Evolutionary conservation across 2,888 invertebrate genomes (phyloP), one percentile per base, ranked within the genome.

Genomic region (Pollenia angustigena): DNA sequence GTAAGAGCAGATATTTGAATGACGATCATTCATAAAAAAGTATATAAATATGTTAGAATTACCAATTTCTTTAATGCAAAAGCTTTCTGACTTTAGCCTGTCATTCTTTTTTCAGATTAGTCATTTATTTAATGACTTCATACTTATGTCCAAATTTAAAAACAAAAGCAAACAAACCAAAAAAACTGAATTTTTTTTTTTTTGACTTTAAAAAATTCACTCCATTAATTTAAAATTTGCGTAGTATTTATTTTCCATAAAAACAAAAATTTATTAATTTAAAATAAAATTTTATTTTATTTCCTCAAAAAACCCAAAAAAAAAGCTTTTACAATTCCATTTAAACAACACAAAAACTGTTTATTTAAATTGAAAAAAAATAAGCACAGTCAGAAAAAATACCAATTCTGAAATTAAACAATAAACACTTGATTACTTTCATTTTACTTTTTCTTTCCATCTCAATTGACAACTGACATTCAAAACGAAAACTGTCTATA

Each of bases 371-470:
- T 48, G 18, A 18, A 18, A 58, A 32, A 6, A 44, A 62, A 23
- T 23, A 23, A 18, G n/a, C 8, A 32, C 32, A 32, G 32, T 32
- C 32, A 32, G 32, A 58, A 32, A 6, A 44, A 66, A 32, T n/a
- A 40, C 11, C 50, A 72, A 62, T 23, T 56, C 7, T 11, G n/a
- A 68, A 40, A 64, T 18, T 16, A 18, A 58, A 74, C 72, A 72
- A 72, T 60, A 74, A 74, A 79, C 12, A 4, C 14, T 84, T 79
- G 66, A 84, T 84, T 74, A 68, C 72, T 79, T 79, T 79, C 60
- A 50, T 50, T 32, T 56, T 50, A n/a, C 9, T 56, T 56, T 69
- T 64, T 23, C 16, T 12, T 58, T 9, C n/a, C 66, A 18, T n/a
- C 11, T 46, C 52, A 72, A 66, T 79, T 74, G 66, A 74, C 72